Conservation (phyloP, 2,888 invertebrate species). For the Pteria penguin region DNA sequence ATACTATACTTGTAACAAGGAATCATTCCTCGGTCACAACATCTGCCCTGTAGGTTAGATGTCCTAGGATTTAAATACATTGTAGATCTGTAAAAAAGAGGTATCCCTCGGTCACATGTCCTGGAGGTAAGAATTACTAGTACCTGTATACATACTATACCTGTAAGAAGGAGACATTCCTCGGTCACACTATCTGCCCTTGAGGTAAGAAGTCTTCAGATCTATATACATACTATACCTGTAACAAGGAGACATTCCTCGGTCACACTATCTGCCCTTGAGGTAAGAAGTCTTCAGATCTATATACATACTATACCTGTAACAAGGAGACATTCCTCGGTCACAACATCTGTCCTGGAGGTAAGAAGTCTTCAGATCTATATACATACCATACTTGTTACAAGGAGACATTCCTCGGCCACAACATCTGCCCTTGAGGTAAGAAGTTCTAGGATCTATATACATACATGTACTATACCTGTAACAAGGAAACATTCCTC, state of each 20-base stretch:
- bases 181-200: conserved; percentile 65
- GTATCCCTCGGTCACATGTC: no score
- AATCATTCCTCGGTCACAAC: conserved; percentile 65
- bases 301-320: conserved; percentile 65
- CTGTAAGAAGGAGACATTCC: conserved; percentile 61
- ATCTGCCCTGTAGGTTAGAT: conserved; percentile 59
- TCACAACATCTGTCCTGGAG: conserved; percentile 62
- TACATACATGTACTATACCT: conserved; percentile 64
- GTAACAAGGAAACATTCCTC: conserved; percentile 59
- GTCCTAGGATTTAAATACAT: no score
- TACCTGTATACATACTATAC: conserved; percentile 62
- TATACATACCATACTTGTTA: conserved; percentile 63
- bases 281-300: conserved; percentile 54
- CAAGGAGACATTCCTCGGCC: conserved; percentile 63
- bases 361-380: no score
- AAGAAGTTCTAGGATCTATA: conserved; percentile 39
- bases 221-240: conserved; percentile 63
- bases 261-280: conserved; percentile 64
- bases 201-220: conserved; percentile 49
- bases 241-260: conserved; percentile 60
- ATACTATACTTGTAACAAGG: conserved; percentile 64
- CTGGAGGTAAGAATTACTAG: no score
- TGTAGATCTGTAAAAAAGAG: no score
- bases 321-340: conserved; percentile 62
- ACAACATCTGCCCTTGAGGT: conserved; percentile 64